Evolutionary conservation across 1,140 invertebrate genomes (phyloP).

Genomic region (Bombyx mandarina): DNA sequence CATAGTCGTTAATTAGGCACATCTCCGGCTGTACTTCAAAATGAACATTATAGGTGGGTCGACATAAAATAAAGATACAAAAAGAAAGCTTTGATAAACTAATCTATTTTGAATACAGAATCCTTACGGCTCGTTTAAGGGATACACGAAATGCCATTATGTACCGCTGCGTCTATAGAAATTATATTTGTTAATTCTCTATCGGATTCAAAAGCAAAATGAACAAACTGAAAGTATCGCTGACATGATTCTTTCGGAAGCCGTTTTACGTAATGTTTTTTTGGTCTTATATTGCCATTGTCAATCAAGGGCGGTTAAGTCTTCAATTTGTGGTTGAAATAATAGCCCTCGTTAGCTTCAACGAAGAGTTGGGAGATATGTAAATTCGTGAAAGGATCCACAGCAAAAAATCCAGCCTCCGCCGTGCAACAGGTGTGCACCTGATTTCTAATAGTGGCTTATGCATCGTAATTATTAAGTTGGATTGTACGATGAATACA

Average conservation of each 20-base stretch:
- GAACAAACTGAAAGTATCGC: too few relatives aligned
- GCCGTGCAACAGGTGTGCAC: conserved; percentile 56
- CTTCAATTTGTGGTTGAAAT: conserved; percentile 63
- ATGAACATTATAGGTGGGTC: not conserved
- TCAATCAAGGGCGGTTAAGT: conserved; percentile 55
- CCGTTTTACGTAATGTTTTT: conserved; percentile 37
- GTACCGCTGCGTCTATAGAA: too few relatives aligned
- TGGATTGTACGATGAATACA: conserved; percentile 32
- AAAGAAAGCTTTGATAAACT: conserved; percentile 2
- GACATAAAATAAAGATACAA: conserved; percentile 3
- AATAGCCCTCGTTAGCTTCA: conserved; percentile 60
- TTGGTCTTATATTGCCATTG: conserved; percentile 38
- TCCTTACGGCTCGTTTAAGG: too few relatives aligned
- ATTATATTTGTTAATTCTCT: too few relatives aligned
- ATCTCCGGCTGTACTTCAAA: conserved; percentile 6
- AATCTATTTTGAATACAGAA: not conserved
- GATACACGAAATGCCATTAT: too few relatives aligned
- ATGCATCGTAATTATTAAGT: conserved; percentile 44
- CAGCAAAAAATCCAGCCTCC: conserved; percentile 55
- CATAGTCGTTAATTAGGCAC: conserved; percentile 37
- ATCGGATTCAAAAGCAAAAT: too few relatives aligned
- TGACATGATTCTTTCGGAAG: conserved; percentile 17
- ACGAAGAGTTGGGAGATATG: conserved; percentile 60
- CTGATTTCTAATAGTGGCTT: conserved; percentile 58
- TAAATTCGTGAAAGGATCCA: conserved; percentile 59